Conservation (phyloP, 1,140 invertebrate species). For the Homarus americanus region DNA sequence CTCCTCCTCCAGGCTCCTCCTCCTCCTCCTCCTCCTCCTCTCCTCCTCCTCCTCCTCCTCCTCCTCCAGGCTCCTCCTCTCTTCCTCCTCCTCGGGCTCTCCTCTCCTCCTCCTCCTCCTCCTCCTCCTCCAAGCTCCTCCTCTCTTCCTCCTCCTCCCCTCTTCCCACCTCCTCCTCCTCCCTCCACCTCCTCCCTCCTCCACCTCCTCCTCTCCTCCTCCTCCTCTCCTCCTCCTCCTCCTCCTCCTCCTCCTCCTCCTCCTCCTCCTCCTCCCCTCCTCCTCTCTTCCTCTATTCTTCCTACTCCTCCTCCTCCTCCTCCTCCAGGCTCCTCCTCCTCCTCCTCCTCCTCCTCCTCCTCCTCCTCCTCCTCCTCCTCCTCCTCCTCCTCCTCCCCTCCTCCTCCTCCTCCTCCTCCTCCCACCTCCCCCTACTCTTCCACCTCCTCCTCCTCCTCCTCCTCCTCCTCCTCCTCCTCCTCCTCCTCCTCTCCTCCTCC, state of each 20-base stretch:
- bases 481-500: no score
- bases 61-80: no score
- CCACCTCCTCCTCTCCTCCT: neutral
- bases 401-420: slow-evolving; percentile 6
- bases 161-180: neutral
- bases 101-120: neutral
- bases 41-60: no score
- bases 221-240: neutral
- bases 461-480: no score
- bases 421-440: no score
- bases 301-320: slow-evolving; percentile 8
- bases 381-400: neutral
- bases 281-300: slow-evolving; percentile 11
- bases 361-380: neutral
- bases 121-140: neutral
- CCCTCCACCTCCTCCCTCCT: neutral
- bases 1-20: no score
- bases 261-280: neutral
- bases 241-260: neutral
- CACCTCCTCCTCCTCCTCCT: no score
- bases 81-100: no score
- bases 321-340: neutral
- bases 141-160: neutral
- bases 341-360: no score
- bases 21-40: no score